Base-by-base conservation (phyloP, 1,140 invertebrate genomes). In the Tetramorium simillimum region DNA sequence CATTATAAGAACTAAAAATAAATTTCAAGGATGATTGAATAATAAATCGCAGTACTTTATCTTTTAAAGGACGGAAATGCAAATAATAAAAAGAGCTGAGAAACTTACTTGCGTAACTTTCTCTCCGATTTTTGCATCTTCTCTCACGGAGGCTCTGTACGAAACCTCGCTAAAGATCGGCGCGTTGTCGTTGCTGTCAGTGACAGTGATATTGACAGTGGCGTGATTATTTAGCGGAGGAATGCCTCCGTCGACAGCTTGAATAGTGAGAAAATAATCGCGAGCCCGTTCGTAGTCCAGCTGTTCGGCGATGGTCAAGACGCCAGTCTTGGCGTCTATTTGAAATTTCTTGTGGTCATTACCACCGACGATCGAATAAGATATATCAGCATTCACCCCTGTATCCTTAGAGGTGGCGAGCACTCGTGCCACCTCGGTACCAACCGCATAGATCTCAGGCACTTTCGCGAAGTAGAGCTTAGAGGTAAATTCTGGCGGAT, bases 371-470 rank as follows among this genome's bases (percentile, higher is more conserved):
- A 99, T 97, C 40, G 97, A 97, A 93, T 99, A 99, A 43, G 97
- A 97, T 40, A 99, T 98, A 92, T 99, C 97, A 0, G 98, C 98
- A 95, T 99, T 99, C 16, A 98, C 96, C 16, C 99, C 99, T 33
- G 97, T 97, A 93, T 99, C 99, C 90, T 97, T 97, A n/a, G 99
- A 99, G 0, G 97, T 98, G 1, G 99, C 99, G 67, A 97, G 95
- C 0, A 99, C 97, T 89, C 97, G 96, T 5, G 97, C 96, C 7
- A 99, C 96, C 93, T 98, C 97, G 16, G 97, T 97, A 85, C 97
- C 97, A 65, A 97, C 95, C 16, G 97, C 95, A 88, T 97, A 96
- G 81, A 97, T 96, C 95, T 99, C 98, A 12, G 97, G 96, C 7
- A 98, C 96, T 58, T 95, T 95, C 1, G 97, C 97, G 89, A 95